phyloP scores from a whole-genome alignment of 2,888 invertebrate species.

The Zele albiditarsus region DNA sequence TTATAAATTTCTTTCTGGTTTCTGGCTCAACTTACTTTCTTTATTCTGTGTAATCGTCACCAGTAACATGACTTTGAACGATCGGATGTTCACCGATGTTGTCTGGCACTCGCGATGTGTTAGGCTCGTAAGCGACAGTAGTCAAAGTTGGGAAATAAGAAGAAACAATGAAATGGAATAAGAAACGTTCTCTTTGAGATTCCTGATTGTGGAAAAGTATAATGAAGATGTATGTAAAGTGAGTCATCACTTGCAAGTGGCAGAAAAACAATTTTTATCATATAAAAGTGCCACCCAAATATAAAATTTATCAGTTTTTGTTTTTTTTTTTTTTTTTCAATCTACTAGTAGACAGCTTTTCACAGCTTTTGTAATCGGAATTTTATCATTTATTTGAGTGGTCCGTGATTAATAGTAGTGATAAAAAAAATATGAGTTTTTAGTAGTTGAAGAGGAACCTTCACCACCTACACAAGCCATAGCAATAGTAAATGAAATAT shows the following conservation, averaged over 20 bases:
- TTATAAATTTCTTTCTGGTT: not conserved
- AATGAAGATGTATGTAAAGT: too few species aligned
- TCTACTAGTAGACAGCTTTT: not conserved
- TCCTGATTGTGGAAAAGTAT: not conserved
- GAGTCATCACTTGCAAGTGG: too few species aligned
- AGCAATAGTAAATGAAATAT: constrained; percentile 29
- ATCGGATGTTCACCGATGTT: not conserved
- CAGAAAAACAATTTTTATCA: too few species aligned
- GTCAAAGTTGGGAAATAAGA: too few species aligned
- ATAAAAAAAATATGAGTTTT: constrained; percentile 9
- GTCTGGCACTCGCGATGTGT: not conserved
- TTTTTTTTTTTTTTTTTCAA: not conserved
- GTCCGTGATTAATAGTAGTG: not conserved
- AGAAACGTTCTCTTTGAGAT: not conserved
- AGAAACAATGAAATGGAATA: too few species aligned
- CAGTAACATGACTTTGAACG: not conserved
- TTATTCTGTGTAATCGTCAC: not conserved
- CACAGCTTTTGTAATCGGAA: not conserved
- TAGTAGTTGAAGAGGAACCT: not conserved
- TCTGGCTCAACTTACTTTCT: not conserved
- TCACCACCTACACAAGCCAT: not conserved
- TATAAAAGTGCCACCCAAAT: too few species aligned
- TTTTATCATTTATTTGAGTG: not conserved
- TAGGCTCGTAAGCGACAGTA: too few species aligned
- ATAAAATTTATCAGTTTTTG: not conserved